phyloP scores from a whole-genome alignment of 2,113 vertebrate species.

The Vulpes vulpes region DNA sequence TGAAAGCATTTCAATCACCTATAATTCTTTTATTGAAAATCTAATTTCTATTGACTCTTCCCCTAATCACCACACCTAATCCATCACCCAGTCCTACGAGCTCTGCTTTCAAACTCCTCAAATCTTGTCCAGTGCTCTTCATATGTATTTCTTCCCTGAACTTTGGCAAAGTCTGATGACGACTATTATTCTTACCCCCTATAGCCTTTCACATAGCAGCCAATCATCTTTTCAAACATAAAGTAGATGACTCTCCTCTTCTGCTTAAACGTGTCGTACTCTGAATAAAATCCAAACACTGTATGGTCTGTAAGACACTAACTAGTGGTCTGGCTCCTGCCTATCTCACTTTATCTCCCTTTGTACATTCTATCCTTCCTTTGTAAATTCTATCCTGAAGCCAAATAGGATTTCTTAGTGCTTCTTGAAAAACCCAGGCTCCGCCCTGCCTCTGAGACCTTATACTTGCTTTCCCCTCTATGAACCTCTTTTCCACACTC shows the following conservation, averaged over 20 bases:
- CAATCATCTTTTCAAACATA: not conserved
- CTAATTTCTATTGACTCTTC: not conserved
- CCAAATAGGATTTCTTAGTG: not conserved
- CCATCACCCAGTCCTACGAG: not conserved
- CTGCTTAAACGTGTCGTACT: not conserved
- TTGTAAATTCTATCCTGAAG: not conserved
- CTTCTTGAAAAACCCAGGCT: not conserved
- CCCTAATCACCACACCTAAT: not conserved
- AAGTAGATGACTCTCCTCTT: not conserved
- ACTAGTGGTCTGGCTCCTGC: not conserved
- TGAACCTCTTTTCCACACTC: not conserved
- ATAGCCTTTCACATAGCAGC: not conserved
- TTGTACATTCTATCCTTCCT: not conserved
- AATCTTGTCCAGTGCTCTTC: not conserved
- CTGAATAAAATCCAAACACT: not conserved
- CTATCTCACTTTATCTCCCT: not conserved
- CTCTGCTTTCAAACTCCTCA: not conserved
- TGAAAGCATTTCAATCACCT: constrained; percentile 23
- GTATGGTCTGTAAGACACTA: not conserved
- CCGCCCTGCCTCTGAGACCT: not conserved
- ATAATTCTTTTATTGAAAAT: constrained; percentile 35
- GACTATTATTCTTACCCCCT: not conserved
- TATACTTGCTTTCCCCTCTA: not conserved
- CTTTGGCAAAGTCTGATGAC: not conserved
- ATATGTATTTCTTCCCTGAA: not conserved